These are phyloP conservation scores for Eledona agricola DNA, from an alignment of 2,888 invertebrate genomes.

Conservation along the genomic window DNA sequence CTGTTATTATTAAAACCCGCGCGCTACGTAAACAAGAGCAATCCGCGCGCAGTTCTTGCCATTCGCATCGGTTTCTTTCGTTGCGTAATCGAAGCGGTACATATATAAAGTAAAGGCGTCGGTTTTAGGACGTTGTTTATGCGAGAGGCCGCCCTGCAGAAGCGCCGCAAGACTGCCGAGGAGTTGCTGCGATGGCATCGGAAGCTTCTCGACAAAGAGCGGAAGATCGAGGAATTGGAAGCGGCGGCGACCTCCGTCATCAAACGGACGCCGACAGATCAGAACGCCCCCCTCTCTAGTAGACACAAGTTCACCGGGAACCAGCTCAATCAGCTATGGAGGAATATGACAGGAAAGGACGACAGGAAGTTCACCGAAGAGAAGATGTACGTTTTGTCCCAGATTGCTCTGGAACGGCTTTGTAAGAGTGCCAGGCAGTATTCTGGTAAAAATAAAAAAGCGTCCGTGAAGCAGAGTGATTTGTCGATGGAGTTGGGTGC, in stretches of 20 bases:
- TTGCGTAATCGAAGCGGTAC: conserved; percentile 4
- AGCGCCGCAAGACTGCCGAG: conserved; percentile 64
- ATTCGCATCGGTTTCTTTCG: conserved; percentile 2
- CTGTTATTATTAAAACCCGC: conserved; percentile 6
- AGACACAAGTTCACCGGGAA: conserved; percentile 54
- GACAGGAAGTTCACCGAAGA: conserved; percentile 59
- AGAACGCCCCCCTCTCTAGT: not conserved
- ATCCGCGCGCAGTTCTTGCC: conserved; percentile 7
- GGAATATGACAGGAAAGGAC: conserved; percentile 60
- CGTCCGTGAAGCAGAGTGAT: conserved; percentile 4
- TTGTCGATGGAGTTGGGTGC: conserved; percentile 14
- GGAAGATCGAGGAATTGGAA: conserved; percentile 64
- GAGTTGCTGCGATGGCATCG: conserved; percentile 66
- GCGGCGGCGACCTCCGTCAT: conserved; percentile 57
- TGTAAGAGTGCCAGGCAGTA: conserved; percentile 59
- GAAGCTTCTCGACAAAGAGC: conserved; percentile 65
- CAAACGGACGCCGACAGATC: conserved; percentile 46
- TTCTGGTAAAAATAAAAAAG: conserved; percentile 12
- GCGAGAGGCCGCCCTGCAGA: conserved; percentile 63
- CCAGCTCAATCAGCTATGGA: conserved; percentile 63
- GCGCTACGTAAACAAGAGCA: conserved; percentile 17
- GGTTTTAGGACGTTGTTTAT: conserved; percentile 59
- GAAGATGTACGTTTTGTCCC: conserved; percentile 59
- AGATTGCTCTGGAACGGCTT: conserved; percentile 59
- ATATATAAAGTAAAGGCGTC: not conserved